Conservation (phyloP, 92 coral and sea anemone genomes). For the Zoanthus gigantus region DNA sequence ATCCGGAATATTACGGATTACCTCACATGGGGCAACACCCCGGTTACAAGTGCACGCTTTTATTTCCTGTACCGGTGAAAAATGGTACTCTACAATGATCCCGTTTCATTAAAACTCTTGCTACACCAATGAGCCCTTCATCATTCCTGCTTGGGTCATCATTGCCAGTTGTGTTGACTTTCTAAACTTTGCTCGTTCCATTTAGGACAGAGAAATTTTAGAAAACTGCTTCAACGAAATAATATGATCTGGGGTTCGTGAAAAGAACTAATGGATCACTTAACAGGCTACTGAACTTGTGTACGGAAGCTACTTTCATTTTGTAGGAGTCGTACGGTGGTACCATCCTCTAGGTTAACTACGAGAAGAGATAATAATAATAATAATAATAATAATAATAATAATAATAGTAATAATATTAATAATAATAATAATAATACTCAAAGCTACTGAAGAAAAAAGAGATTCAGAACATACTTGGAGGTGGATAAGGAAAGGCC, state of each 20-base stretch:
- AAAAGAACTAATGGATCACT: slow-evolving; percentile 47
- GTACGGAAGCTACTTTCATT: slow-evolving; percentile 47
- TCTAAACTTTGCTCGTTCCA: neutral
- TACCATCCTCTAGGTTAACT: slow-evolving; percentile 55
- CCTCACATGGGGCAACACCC: neutral
- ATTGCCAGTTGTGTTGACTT: slow-evolving; percentile 17
- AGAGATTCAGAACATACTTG: no score
- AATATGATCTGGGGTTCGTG: slow-evolving; percentile 37
- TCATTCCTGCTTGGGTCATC: slow-evolving; percentile 38
- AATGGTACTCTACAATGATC: neutral
- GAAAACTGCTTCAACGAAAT: slow-evolving; percentile 34
- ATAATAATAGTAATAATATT: no score
- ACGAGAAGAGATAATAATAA: slow-evolving; percentile 20
- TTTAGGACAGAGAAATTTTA: neutral
- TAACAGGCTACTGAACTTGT: slow-evolving; percentile 50
- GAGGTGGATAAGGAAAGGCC: no score
- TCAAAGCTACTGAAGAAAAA: no score
- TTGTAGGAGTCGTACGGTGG: slow-evolving; percentile 46
- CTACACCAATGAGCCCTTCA: slow-evolving; percentile 20
- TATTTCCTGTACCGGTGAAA: slow-evolving; percentile 40
- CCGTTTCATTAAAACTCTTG: slow-evolving; percentile 24
- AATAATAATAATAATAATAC: no score
- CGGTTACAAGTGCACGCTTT: slow-evolving; percentile 41
- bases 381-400: no score
- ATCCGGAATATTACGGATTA: no score